A percentile compares a stretch with the other conserved stretches of the same genome.
Conservation (phyloP, 2,888 invertebrate species). For the Polydrusus pterygomalis region DNA sequence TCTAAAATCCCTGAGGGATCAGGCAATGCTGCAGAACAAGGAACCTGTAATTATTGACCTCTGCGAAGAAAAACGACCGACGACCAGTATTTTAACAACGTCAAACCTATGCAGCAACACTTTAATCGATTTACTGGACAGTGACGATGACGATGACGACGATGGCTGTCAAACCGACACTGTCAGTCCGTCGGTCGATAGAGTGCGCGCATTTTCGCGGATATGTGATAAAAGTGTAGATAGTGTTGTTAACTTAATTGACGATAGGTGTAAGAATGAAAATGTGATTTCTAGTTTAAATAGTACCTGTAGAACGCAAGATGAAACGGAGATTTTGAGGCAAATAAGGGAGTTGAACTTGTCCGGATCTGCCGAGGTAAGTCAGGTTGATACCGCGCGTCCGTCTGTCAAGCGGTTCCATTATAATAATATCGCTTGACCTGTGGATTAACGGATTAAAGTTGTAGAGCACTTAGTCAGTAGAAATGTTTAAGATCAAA, state of each 20-base stretch:
- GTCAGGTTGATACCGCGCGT: neutral
- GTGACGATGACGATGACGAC: neutral
- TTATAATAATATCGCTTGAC: no score
- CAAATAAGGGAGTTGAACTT: constrained; percentile 17
- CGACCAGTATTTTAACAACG: neutral
- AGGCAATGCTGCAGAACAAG: neutral
- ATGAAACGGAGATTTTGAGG: constrained; percentile 2
- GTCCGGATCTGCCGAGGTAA: constrained; percentile 9
- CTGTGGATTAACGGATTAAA: no score
- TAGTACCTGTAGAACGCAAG: constrained; percentile 1
- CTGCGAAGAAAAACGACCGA: neutral
- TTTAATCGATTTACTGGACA: neutral
- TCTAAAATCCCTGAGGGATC: neutral
- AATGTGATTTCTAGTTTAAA: constrained; percentile 24
- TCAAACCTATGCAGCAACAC: neutral
- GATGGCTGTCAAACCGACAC: neutral
- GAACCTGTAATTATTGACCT: constrained; percentile 1
- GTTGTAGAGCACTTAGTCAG: no score
- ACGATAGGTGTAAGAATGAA: constrained; percentile 14
- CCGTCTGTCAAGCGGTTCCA: no score
- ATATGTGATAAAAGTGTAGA: constrained; percentile 11
- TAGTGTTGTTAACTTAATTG: constrained; percentile 15
- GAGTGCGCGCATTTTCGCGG: neutral
- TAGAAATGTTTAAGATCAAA: no score
- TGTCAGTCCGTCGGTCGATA: no score